These are phyloP conservation scores for Drosophila nigromelanica DNA, from an alignment of 1,140 invertebrate species.

Conservation along the genomic window DNA sequence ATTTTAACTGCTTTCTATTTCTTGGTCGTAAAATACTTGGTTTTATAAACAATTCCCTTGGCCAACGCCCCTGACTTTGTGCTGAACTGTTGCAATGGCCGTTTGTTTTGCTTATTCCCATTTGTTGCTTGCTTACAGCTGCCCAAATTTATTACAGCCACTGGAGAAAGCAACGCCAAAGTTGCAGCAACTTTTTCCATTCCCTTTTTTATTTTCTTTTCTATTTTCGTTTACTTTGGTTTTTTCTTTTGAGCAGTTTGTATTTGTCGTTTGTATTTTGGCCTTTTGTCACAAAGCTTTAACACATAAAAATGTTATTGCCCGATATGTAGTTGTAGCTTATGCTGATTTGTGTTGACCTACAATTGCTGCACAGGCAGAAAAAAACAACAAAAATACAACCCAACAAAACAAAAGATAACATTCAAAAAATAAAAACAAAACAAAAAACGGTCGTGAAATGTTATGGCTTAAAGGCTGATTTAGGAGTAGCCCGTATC, in stretches of 20 bases:
- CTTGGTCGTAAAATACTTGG: slow-evolving; percentile 43
- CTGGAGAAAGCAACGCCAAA: slow-evolving; percentile 49
- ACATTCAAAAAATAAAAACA: not conserved
- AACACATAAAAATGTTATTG: slow-evolving; percentile 82
- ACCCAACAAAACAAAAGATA: not conserved
- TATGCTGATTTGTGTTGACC: slow-evolving; percentile 80
- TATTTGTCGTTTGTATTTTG: slow-evolving; percentile 49
- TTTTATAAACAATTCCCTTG: slow-evolving; percentile 45
- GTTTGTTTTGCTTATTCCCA: slow-evolving; percentile 78
- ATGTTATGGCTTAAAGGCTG: slow-evolving; percentile 67
- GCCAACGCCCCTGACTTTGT: slow-evolving; percentile 53
- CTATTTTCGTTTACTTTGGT: not conserved
- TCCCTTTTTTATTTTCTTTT: slow-evolving; percentile 16
- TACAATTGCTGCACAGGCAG: slow-evolving; percentile 49
- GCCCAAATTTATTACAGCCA: slow-evolving; percentile 72
- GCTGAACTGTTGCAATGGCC: slow-evolving; percentile 60
- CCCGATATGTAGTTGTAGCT: slow-evolving; percentile 74
- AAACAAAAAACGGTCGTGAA: slow-evolving; percentile 20
- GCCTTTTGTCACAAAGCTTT: slow-evolving; percentile 80
- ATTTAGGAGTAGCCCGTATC: slow-evolving; percentile 49
- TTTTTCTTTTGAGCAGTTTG: slow-evolving; percentile 20
- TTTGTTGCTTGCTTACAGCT: slow-evolving; percentile 74
- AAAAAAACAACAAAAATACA: slow-evolving; percentile 7
- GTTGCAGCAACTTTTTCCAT: slow-evolving; percentile 49
- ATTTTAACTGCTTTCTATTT: slow-evolving; percentile 46